phyloP scores from a whole-genome alignment of 2,888 invertebrate genomes.

The Ophion costatus region DNA sequence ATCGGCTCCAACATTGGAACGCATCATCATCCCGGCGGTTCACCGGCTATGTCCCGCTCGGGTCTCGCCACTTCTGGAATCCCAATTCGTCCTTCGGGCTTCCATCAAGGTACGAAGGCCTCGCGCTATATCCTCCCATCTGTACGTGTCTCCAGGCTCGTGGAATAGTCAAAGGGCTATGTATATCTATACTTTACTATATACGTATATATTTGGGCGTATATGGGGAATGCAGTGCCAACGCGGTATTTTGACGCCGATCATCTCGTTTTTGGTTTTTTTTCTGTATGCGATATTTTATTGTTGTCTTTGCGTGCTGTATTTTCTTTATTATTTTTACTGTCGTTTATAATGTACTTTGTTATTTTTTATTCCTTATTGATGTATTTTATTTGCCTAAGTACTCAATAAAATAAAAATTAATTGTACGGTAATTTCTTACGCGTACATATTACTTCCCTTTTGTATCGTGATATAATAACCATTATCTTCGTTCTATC shows the following conservation, averaged over 20 bases:
- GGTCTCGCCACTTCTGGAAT: conserved; percentile 54
- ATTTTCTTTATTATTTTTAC: not conserved
- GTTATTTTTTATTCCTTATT: not conserved
- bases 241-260: not conserved
- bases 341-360: not conserved
- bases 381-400: not conserved
- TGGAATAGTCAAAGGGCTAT: conserved; percentile 27
- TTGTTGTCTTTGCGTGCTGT: not conserved
- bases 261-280: not conserved
- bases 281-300: not conserved
- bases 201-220: not conserved
- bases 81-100: conserved; percentile 66
- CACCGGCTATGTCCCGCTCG: conserved; percentile 56
- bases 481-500: too few species aligned
- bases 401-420: not conserved
- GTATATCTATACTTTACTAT: not conserved
- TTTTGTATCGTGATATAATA: not conserved
- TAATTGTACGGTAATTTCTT: not conserved
- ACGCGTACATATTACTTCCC: not conserved
- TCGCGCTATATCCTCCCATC: conserved; percentile 11
- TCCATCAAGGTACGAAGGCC: conserved; percentile 76
- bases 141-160: conserved; percentile 6
- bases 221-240: not conserved
- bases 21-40: conserved; percentile 73
- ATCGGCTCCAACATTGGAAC: conserved; percentile 64